These are phyloP conservation scores for Odontothrips loti DNA, from an alignment of 2,888 invertebrate genomes.

Conservation along the genomic window DNA sequence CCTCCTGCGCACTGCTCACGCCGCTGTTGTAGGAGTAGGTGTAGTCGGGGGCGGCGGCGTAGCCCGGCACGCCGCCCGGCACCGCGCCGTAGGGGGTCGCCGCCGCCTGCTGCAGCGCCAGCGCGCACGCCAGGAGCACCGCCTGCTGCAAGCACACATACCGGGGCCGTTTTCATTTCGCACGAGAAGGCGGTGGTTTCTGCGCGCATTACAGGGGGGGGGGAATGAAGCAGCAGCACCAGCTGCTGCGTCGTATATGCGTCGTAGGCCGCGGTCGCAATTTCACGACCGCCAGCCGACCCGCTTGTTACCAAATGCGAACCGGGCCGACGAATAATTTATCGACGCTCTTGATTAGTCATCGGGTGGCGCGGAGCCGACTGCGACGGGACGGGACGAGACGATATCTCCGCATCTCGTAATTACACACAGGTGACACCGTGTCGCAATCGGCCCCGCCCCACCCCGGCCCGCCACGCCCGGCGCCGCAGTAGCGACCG, in stretches of 20 bases:
- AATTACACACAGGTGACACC: too few species aligned
- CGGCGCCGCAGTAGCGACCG: not conserved
- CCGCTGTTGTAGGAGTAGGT: constrained; percentile 12
- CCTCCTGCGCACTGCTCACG: not conserved
- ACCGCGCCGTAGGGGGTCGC: not conserved
- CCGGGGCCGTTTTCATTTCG: not conserved
- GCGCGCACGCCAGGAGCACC: not conserved
- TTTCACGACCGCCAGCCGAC: too few species aligned
- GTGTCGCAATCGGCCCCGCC: too few species aligned
- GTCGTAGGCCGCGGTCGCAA: too few species aligned
- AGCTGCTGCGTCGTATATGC: not conserved
- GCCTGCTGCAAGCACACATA: not conserved
- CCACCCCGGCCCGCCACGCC: too few species aligned
- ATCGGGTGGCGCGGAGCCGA: too few species aligned
- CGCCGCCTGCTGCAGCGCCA: not conserved
- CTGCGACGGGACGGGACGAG: too few species aligned
- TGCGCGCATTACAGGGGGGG: too few species aligned
- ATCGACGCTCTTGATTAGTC: too few species aligned
- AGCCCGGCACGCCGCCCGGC: not conserved
- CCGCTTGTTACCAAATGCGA: too few species aligned
- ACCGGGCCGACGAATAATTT: too few species aligned
- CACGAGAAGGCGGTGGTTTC: not conserved
- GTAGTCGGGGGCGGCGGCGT: not conserved
- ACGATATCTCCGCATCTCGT: too few species aligned
- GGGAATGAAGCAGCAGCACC: not conserved